Evolutionary conservation across 2,888 invertebrate genomes (phyloP).

Genomic region (Drosophila nr. fundita): DNA sequence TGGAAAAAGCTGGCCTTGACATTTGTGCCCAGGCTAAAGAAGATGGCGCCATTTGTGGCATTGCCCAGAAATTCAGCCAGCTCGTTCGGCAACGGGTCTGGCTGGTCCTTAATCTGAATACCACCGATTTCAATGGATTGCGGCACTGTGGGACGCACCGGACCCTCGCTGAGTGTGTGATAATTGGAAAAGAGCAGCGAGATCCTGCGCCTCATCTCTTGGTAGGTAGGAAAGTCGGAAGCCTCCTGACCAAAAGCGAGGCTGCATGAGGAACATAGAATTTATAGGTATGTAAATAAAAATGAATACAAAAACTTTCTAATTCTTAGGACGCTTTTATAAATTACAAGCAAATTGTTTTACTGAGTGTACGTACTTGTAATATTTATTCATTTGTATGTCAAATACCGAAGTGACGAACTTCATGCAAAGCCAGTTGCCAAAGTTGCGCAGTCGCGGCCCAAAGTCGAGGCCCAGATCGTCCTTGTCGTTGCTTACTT

Average conservation of each 20-base stretch:
- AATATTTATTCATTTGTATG: slow-evolving; percentile 30
- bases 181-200: slow-evolving; percentile 78
- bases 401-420: slow-evolving; percentile 3
- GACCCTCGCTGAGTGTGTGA: slow-evolving; percentile 78
- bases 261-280: slow-evolving; percentile 15
- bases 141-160: slow-evolving; percentile 77
- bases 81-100: slow-evolving; percentile 77
- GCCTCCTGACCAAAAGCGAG: slow-evolving; percentile 43
- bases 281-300: neutral
- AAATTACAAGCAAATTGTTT: too few relatives aligned
- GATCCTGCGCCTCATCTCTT: slow-evolving; percentile 65
- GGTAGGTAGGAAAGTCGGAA: slow-evolving; percentile 61
- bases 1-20: slow-evolving; percentile 83
- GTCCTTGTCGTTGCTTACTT: neutral
- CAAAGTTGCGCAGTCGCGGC: slow-evolving; percentile 48
- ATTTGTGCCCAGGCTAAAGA: slow-evolving; percentile 85
- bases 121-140: slow-evolving; percentile 82
- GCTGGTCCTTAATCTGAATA: slow-evolving; percentile 79
- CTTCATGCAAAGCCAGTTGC: slow-evolving; percentile 17
- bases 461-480: slow-evolving; percentile 40
- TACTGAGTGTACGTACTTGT: slow-evolving; percentile 37
- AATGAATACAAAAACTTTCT: neutral
- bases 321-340: neutral
- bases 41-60: slow-evolving; percentile 82
- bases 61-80: slow-evolving; percentile 72